Percentiles rank a stretch among this genome's conserved stretches.
Evolutionary conservation across 2,797 vertebrate genomes (phyloP).

Genomic region (Trematomus bernacchii): DNA sequence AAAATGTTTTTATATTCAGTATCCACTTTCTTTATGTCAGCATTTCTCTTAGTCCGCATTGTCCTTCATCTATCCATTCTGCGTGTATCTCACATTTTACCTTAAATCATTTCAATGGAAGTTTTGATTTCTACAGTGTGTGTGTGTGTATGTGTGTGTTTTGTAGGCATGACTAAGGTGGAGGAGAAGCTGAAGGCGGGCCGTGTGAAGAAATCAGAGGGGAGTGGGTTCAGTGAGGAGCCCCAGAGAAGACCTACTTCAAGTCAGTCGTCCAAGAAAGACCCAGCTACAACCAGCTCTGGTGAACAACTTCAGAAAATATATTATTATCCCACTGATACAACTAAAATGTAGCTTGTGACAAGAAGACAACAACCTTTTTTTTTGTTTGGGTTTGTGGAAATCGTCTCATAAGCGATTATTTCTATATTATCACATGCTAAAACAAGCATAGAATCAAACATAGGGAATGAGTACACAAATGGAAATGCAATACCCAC

Average conservation of each 20-base stretch:
- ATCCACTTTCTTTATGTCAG: slow-evolving; percentile 42
- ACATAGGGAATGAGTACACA: not conserved
- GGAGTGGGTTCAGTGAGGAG: slow-evolving; percentile 82
- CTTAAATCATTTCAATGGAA: slow-evolving; percentile 8
- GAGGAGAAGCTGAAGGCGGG: slow-evolving; percentile 95
- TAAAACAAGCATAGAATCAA: not conserved
- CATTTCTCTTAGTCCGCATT: slow-evolving; percentile 45
- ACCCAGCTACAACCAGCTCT: slow-evolving; percentile 72
- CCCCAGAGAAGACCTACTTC: slow-evolving; percentile 85
- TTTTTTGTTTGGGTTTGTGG: not conserved
- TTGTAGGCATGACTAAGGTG: slow-evolving; percentile 92
- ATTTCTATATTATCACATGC: slow-evolving; percentile 2
- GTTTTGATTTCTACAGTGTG: slow-evolving; percentile 38
- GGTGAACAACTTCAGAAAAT: slow-evolving; percentile 55
- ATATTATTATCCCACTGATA: not conserved
- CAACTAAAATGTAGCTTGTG: not conserved
- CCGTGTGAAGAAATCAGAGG: slow-evolving; percentile 89
- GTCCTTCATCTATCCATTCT: slow-evolving; percentile 35
- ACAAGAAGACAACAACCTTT: not conserved
- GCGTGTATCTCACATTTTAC: slow-evolving; percentile 33
- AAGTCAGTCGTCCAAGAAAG: slow-evolving; percentile 84
- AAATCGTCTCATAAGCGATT: not conserved
- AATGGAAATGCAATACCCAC: slow-evolving; percentile 4
- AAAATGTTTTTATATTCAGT: slow-evolving; percentile 4
- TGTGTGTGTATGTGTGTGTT: slow-evolving; percentile 30